Percentiles rank a stretch among this genome's conserved stretches.
phyloP scores from a whole-genome alignment of 1,140 invertebrate species.

The Drosophila santomea region DNA sequence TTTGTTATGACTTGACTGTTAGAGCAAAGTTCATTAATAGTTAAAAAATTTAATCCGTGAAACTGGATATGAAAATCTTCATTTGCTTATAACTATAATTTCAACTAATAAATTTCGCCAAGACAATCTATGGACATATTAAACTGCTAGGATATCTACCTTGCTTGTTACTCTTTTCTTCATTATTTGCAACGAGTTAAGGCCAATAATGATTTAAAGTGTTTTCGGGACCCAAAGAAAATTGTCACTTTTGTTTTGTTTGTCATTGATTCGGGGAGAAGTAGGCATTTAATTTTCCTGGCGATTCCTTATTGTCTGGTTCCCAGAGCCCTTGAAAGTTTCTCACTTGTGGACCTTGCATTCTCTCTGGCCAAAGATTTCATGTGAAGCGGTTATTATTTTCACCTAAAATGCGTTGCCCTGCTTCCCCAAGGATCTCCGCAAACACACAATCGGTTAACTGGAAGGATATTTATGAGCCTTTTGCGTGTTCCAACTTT shows the following conservation, averaged over 20 bases:
- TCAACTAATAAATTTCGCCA: constrained; percentile 28
- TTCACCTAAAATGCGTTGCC: constrained; percentile 71
- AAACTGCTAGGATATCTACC: constrained; percentile 22
- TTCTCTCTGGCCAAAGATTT: constrained; percentile 78
- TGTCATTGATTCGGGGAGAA: constrained; percentile 65
- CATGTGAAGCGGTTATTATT: constrained; percentile 84
- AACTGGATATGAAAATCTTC: constrained; percentile 27
- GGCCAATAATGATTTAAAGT: constrained; percentile 72
- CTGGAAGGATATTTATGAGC: constrained; percentile 77
- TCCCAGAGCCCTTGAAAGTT: constrained; percentile 21
- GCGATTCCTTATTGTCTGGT: constrained; percentile 38
- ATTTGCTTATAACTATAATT: constrained; percentile 13
- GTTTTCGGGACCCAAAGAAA: constrained; percentile 47
- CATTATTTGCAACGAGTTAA: constrained; percentile 60
- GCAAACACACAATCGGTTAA: constrained; percentile 39
- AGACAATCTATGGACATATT: constrained; percentile 31
- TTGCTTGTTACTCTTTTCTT: constrained; percentile 12
- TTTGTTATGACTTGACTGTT: constrained; percentile 17
- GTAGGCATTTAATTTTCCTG: constrained; percentile 57
- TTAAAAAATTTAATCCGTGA: not conserved
- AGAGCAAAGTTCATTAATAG: constrained; percentile 15
- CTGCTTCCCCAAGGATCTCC: not conserved
- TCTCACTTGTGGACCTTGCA: constrained; percentile 57
- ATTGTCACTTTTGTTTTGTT: constrained; percentile 80
- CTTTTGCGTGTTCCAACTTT: constrained; percentile 77